Evolutionary conservation across 2,888 invertebrate genomes (phyloP).

Genomic region (Arge pagana): DNA sequence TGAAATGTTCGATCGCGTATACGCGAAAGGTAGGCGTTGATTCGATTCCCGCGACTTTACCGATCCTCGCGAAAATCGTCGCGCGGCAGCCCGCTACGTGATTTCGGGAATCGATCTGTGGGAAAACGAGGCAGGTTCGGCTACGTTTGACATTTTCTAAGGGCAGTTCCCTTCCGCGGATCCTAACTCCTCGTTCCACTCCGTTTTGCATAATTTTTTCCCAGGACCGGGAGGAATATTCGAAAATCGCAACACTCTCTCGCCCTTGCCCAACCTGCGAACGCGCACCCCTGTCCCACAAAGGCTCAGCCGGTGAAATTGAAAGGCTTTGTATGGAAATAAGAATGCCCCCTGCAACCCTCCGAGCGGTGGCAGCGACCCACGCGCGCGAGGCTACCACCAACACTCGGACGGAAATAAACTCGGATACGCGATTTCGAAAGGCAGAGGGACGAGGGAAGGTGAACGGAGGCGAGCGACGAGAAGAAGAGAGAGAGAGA

Average conservation of each 20-base stretch:
- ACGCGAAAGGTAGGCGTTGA: too few relatives aligned
- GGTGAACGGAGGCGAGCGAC: conserved; percentile 16
- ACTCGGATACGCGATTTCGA: conserved; percentile 45
- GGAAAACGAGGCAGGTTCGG: too few relatives aligned
- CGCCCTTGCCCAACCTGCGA: conserved; percentile 41
- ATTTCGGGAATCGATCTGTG: too few relatives aligned
- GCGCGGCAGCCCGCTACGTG: too few relatives aligned
- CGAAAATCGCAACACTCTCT: conserved; percentile 46
- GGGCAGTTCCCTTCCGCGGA: too few relatives aligned
- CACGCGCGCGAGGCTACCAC: conserved; percentile 17
- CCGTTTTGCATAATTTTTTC: conserved; percentile 48
- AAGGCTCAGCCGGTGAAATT: conserved; percentile 48
- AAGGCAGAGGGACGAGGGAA: conserved; percentile 35
- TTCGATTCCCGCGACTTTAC: too few relatives aligned
- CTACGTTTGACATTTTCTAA: too few relatives aligned
- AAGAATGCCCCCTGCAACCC: conserved; percentile 45
- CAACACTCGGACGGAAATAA: conserved; percentile 36
- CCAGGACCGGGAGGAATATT: conserved; percentile 37
- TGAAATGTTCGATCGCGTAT: too few relatives aligned
- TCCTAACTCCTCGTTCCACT: too few relatives aligned
- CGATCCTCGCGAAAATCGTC: too few relatives aligned
- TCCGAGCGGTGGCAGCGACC: too few relatives aligned
- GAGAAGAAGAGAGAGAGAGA: not conserved
- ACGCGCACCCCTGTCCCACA: conserved; percentile 39
- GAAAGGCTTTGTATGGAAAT: conserved; percentile 52